Evolutionary conservation across 1,140 invertebrate genomes (phyloP).

Genomic region (Muscidifurax raptorellus): DNA sequence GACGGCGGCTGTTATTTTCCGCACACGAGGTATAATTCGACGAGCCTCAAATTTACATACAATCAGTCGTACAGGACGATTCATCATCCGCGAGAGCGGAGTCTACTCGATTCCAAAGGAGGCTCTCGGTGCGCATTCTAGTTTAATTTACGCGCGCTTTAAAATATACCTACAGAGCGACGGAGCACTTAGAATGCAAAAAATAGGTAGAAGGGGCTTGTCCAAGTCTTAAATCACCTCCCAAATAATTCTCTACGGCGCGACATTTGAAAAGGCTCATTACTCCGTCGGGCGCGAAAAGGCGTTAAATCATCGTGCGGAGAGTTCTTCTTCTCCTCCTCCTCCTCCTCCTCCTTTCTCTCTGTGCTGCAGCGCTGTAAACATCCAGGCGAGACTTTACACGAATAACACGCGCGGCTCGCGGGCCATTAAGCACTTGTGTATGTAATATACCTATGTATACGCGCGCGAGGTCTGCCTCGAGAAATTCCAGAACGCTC

Average conservation of each 20-base stretch:
- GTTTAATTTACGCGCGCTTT: conserved; percentile 45
- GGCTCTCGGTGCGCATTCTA: too few relatives aligned
- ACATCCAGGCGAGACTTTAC: background rate
- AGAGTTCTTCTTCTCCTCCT: conserved; percentile 38
- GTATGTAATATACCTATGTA: too few relatives aligned
- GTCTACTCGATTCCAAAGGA: conserved; percentile 7
- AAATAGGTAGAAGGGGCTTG: conserved; percentile 28
- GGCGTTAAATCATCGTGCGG: conserved; percentile 51
- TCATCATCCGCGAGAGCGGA: background rate
- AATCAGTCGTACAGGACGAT: background rate
- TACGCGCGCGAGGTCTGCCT: too few relatives aligned
- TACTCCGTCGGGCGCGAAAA: conserved; percentile 55
- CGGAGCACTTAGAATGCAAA: background rate
- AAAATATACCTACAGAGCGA: conserved; percentile 30
- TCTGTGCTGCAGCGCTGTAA: conserved; percentile 6
- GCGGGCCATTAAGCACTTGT: background rate
- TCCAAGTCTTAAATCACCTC: conserved; percentile 51
- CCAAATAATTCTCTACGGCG: conserved; percentile 49
- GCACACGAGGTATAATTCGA: background rate
- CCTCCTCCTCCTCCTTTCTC: conserved; percentile 25
- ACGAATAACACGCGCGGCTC: background rate
- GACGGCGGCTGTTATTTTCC: background rate
- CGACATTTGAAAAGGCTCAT: conserved; percentile 56
- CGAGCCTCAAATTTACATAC: background rate
- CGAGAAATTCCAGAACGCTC: background rate